Evolutionary conservation across 2,797 vertebrate genomes (phyloP).

Genomic region (Smutsia gigantea): DNA sequence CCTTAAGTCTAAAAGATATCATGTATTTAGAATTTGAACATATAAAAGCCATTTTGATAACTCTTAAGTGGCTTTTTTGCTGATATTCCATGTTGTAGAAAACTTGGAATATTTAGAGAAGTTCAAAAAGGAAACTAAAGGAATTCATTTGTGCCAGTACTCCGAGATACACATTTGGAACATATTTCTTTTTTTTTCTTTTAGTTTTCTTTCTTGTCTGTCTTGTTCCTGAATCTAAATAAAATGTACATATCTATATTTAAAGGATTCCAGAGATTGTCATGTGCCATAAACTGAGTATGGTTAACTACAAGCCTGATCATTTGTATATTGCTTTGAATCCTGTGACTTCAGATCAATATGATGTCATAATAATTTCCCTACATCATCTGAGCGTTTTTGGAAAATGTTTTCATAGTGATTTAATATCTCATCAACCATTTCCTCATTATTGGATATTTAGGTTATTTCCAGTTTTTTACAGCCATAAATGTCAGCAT

Average conservation of each 20-base stretch:
- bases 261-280: neutral
- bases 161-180: neutral
- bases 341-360: constrained; percentile 5
- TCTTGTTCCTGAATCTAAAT: neutral
- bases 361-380: neutral
- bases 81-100: neutral
- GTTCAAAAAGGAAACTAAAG: constrained; percentile 6
- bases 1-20: neutral
- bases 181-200: neutral
- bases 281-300: neutral
- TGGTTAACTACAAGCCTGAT: neutral
- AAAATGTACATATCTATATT: neutral
- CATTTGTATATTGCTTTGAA: neutral
- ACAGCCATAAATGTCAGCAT: neutral
- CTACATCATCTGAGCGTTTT: neutral
- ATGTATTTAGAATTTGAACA: neutral
- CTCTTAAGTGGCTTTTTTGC: neutral
- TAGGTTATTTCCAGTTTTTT: constrained; percentile 48
- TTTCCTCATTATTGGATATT: constrained; percentile 27
- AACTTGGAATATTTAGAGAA: neutral
- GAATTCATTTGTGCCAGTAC: neutral
- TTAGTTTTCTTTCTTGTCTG: neutral
- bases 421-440: constrained; percentile 37
- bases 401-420: constrained; percentile 1
- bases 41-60: neutral